Evolutionary conservation across 2,797 vertebrate species (phyloP).

Genomic region (Halcyon smyrnensis): DNA sequence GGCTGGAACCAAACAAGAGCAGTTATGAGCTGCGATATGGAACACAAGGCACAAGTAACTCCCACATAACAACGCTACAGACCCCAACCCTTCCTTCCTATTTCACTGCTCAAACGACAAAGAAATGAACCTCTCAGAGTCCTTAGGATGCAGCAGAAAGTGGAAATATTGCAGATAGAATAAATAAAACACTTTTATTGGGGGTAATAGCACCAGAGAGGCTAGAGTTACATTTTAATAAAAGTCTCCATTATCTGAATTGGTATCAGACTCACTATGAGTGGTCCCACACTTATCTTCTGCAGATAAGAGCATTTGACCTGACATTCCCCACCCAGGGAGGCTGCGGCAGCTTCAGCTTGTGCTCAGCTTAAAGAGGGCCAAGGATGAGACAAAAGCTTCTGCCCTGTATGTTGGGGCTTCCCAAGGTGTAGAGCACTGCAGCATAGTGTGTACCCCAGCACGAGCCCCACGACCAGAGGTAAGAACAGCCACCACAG

Average conservation of each 20-base stretch:
- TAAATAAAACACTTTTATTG: constrained; percentile 67
- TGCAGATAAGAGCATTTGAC: neutral
- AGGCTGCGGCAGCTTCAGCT: neutral
- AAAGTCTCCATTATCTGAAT: constrained; percentile 17
- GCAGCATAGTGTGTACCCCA: accelerated
- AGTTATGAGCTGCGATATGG: neutral
- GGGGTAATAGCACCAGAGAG: constrained; percentile 30
- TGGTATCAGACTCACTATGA: neutral
- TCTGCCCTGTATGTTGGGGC: neutral
- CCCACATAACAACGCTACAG: constrained; percentile 35
- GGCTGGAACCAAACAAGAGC: constrained; percentile 28
- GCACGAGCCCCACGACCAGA: neutral
- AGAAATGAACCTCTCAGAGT: constrained; percentile 59
- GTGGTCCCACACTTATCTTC: neutral
- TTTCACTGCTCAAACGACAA: constrained; percentile 59
- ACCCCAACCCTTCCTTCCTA: constrained; percentile 47
- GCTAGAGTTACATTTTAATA: constrained; percentile 57
- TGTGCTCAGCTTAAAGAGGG: neutral
- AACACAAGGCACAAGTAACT: constrained; percentile 53
- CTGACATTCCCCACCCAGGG: neutral
- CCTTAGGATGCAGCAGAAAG: constrained; percentile 28
- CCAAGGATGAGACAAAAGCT: neutral
- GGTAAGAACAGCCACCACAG: neutral
- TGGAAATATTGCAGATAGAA: constrained; percentile 54
- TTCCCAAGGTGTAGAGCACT: neutral